Conservation (phyloP, 2,888 invertebrate genomes). For the Diarsia rubi region DNA sequence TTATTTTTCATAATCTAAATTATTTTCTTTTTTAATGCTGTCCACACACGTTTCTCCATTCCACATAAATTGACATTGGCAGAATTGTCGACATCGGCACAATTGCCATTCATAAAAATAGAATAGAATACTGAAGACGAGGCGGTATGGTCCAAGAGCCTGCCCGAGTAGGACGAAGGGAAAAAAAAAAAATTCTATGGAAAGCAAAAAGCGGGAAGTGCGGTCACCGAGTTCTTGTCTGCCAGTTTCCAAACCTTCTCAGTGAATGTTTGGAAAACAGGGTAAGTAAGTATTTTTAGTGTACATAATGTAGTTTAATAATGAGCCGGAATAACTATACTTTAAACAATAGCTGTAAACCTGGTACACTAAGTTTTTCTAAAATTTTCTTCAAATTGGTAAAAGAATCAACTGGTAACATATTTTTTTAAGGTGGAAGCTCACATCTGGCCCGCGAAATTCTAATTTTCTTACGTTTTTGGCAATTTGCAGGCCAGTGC, state of each 20-base stretch:
- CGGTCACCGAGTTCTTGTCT: neutral
- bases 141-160: too few species aligned
- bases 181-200: neutral
- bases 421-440: constrained; percentile 28
- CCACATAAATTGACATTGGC: too few species aligned
- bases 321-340: neutral
- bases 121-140: too few species aligned
- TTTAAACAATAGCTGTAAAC: neutral
- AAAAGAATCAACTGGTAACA: neutral
- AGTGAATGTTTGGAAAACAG: neutral
- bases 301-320: neutral
- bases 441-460: too few species aligned
- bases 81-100: too few species aligned
- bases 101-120: too few species aligned
- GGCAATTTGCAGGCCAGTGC: too few species aligned
- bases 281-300: neutral
- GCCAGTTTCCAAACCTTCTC: constrained; percentile 9
- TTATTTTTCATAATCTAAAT: too few species aligned
- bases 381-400: neutral
- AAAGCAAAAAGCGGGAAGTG: constrained; percentile 5
- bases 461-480: too few species aligned
- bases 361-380: neutral
- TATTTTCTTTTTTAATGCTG: too few species aligned
- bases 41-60: too few species aligned
- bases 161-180: too few species aligned